phyloP scores from a whole-genome alignment of 2,888 invertebrate species.

The Trimorus sp. region DNA sequence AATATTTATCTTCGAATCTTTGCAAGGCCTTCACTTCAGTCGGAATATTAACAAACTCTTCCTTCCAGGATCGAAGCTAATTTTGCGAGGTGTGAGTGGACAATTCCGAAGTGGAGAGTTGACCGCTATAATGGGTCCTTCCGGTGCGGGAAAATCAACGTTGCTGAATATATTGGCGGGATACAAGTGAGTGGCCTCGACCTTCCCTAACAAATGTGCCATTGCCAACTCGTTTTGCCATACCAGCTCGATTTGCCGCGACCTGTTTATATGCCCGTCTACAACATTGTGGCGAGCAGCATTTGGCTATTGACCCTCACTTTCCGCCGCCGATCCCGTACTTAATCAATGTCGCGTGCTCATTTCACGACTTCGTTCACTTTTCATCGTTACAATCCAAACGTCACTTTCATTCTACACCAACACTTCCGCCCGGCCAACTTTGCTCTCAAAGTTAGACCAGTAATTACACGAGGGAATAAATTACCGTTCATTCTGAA shows the following conservation, averaged over 20 bases:
- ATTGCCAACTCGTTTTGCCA: slow-evolving; percentile 24
- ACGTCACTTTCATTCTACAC: too few species aligned
- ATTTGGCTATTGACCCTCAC: slow-evolving; percentile 34
- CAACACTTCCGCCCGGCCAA: too few species aligned
- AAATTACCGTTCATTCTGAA: too few species aligned
- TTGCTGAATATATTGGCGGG: slow-evolving; percentile 94
- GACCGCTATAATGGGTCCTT: slow-evolving; percentile 96
- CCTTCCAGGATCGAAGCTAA: slow-evolving; percentile 87
- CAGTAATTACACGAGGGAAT: too few species aligned
- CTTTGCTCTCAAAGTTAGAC: too few species aligned
- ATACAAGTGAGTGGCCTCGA: slow-evolving; percentile 88
- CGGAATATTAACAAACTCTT: not conserved
- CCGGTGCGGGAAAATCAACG: slow-evolving; percentile 96
- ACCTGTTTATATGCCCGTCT: slow-evolving; percentile 12
- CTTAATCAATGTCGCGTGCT: not conserved
- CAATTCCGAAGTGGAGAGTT: slow-evolving; percentile 92
- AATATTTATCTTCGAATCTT: too few species aligned
- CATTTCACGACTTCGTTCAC: not conserved
- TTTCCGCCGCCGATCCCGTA: slow-evolving; percentile 1
- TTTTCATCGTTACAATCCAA: not conserved
- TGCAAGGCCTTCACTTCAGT: too few species aligned
- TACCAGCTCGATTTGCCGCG: slow-evolving; percentile 29
- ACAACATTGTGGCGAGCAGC: slow-evolving; percentile 26
- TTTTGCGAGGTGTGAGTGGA: slow-evolving; percentile 91
- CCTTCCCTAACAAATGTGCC: slow-evolving; percentile 40